A percentile compares a stretch with the other conserved stretches of the same genome.
Conservation (phyloP, 2,888 invertebrate genomes). For the Cylloceria caligata region DNA sequence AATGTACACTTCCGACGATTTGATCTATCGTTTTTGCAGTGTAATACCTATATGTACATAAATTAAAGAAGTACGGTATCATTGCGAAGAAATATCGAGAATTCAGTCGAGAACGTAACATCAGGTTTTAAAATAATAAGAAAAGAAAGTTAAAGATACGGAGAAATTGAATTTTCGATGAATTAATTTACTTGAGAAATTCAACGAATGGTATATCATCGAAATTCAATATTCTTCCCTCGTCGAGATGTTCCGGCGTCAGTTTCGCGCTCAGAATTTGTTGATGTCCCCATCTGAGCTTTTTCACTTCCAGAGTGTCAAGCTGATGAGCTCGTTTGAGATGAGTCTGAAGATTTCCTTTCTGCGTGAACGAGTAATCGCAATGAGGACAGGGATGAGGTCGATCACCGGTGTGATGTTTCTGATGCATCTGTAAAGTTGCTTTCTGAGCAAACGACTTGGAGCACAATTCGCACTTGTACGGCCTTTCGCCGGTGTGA, state of each 20-base stretch:
- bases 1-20: conserved; percentile 41
- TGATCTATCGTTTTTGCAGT: conserved; percentile 44
- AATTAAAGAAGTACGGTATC: conserved; percentile 8
- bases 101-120: conserved; percentile 1
- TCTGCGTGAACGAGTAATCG: conserved; percentile 87
- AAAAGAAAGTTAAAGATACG: background rate
- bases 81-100: conserved; percentile 6
- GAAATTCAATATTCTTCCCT: conserved; percentile 74
- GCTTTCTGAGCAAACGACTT: conserved; percentile 88
- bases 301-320: conserved; percentile 73
- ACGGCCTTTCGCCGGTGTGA: conserved; percentile 87
- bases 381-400: conserved; percentile 87
- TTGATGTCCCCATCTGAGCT: conserved; percentile 71
- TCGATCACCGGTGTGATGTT: conserved; percentile 86
- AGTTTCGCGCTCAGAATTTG: conserved; percentile 72
- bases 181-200: conserved; percentile 71
- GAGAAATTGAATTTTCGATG: background rate
- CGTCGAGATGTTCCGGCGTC: conserved; percentile 70
- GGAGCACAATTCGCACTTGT: conserved; percentile 86
- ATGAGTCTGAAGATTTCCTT: conserved; percentile 87
- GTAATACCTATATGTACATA: conserved; percentile 43
- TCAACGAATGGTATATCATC: conserved; percentile 80
- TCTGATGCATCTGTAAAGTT: conserved; percentile 87
- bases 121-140: background rate
- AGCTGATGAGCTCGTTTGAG: conserved; percentile 85